Conservation (phyloP, 2,113 vertebrate species). For the Cariama cristata region DNA sequence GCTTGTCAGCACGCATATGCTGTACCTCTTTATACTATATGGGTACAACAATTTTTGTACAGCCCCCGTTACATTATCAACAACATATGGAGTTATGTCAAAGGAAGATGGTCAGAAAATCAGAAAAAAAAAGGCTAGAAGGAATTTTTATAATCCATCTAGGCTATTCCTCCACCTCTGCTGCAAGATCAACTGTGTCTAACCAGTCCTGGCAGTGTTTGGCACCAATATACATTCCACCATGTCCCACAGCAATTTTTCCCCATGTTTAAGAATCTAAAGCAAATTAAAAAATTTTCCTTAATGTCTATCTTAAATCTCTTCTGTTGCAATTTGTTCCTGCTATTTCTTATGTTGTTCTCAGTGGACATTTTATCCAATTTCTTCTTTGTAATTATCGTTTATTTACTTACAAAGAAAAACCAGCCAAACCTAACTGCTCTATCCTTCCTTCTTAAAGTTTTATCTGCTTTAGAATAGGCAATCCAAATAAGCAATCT, state of each 20-base stretch:
- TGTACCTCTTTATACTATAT: background rate
- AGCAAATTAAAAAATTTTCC: background rate
- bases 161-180: accelerated
- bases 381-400: background rate
- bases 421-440: background rate
- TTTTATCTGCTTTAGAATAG: background rate
- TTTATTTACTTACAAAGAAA: background rate
- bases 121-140: background rate
- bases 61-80: background rate
- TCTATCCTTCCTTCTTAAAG: background rate
- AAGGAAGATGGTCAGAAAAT: background rate
- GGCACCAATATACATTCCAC: background rate
- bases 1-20: background rate
- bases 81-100: background rate
- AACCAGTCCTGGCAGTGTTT: background rate
- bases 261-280: background rate
- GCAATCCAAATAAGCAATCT: background rate
- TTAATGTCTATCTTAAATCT: background rate
- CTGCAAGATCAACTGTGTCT: background rate
- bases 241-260: background rate
- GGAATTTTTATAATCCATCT: background rate
- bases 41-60: background rate
- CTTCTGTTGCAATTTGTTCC: background rate
- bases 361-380: background rate
- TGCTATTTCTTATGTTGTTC: background rate